Conservation (phyloP, 2,113 vertebrate genomes). For the Mixornis gularis region DNA sequence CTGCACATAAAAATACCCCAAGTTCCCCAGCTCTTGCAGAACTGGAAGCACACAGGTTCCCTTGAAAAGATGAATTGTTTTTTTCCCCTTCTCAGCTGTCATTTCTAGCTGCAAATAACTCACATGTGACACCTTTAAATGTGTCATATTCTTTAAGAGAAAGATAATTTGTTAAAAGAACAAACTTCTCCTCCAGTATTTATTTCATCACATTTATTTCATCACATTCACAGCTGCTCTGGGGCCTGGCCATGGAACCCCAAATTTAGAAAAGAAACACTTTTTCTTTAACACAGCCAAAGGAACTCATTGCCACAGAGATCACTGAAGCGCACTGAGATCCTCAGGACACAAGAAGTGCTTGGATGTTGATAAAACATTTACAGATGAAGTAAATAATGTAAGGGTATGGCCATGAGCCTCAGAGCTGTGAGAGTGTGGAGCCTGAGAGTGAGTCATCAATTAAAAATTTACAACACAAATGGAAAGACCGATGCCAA, state of each 20-base stretch:
- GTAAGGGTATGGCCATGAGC: background rate
- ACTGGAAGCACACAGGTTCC: background rate
- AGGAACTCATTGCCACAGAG: background rate
- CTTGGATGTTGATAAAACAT: background rate
- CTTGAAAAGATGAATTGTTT: background rate
- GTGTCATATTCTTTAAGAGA: background rate
- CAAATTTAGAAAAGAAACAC: background rate
- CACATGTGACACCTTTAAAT: background rate
- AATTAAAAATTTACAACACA: background rate
- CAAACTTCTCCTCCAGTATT: background rate
- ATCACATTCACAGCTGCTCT: background rate
- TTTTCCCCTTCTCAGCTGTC: background rate
- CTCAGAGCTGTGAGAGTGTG: background rate
- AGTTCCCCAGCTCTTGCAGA: background rate
- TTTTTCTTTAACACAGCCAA: background rate
- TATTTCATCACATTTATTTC: background rate
- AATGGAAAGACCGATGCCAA: background rate
- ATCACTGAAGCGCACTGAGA: background rate
- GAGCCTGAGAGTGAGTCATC: background rate
- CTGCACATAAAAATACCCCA: background rate
- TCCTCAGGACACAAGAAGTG: background rate
- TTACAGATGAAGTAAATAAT: background rate
- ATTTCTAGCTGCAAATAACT: background rate
- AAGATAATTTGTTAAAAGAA: background rate
- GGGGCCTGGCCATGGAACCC: too few species aligned